Percentiles rank a stretch among this genome's conserved stretches.
Evolutionary conservation across 2,113 vertebrate species (phyloP).

Genomic region (Sinocyclocheilus anophthalmus): DNA sequence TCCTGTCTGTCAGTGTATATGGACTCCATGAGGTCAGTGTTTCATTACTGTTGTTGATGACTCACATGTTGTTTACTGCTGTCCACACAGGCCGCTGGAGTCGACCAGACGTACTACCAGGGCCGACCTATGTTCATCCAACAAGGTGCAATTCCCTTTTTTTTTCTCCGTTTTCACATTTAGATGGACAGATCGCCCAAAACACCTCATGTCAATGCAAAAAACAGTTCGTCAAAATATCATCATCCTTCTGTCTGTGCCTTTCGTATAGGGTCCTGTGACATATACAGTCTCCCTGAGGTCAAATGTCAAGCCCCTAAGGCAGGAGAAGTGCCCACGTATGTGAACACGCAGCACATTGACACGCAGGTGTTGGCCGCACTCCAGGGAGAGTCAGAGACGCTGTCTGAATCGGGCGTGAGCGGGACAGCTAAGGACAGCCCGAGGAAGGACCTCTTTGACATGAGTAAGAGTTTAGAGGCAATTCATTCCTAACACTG

Average conservation of each 20-base stretch:
- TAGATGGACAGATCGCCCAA: neutral
- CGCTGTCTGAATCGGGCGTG: slow-evolving; percentile 63
- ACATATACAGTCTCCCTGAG: slow-evolving; percentile 80
- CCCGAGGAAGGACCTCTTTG: slow-evolving; percentile 91
- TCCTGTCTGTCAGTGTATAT: neutral
- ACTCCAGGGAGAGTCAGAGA: slow-evolving; percentile 78
- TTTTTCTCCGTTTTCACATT: neutral
- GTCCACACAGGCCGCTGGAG: slow-evolving; percentile 71
- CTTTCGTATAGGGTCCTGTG: slow-evolving; percentile 79
- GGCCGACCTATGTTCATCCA: slow-evolving; percentile 78
- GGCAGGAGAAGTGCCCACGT: slow-evolving; percentile 78
- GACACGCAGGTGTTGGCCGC: slow-evolving; percentile 78
- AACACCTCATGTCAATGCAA: neutral
- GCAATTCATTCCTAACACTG: neutral
- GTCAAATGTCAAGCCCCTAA: slow-evolving; percentile 72
- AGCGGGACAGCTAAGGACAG: slow-evolving; percentile 78
- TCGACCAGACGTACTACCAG: slow-evolving; percentile 93
- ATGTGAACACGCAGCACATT: slow-evolving; percentile 89
- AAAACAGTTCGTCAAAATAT: neutral
- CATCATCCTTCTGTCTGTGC: slow-evolving; percentile 16
- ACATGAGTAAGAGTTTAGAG: slow-evolving; percentile 90
- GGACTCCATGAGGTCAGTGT: neutral
- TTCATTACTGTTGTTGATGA: slow-evolving; percentile 46
- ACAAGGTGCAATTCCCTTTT: slow-evolving; percentile 76
- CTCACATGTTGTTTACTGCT: slow-evolving; percentile 49